These are phyloP conservation scores for Drosophila pandora DNA, from an alignment of 1,140 invertebrate species.

Conservation along the genomic window DNA sequence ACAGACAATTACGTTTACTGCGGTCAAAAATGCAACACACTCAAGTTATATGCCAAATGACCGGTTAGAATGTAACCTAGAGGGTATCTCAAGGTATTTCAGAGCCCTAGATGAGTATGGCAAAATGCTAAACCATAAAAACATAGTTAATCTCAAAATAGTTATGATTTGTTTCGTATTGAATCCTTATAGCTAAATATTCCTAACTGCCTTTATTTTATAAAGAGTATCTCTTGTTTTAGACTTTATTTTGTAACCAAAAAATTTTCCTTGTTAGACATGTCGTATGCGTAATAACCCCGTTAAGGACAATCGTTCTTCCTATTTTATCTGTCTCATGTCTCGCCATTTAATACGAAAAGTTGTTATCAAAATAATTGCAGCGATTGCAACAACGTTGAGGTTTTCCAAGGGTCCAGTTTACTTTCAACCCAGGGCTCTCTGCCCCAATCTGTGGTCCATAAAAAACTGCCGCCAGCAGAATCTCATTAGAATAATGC, in stretches of 20 bases:
- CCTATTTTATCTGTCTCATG: conserved; percentile 48
- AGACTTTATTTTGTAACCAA: neutral
- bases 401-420: conserved; percentile 28
- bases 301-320: conserved; percentile 32
- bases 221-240: neutral
- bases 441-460: conserved; percentile 1
- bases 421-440: neutral
- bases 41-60: conserved; percentile 45
- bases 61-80: conserved; percentile 7
- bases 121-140: neutral
- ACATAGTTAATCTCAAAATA: no score
- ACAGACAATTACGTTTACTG: conserved; percentile 79
- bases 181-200: no score
- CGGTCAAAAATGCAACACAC: conserved; percentile 72
- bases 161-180: no score
- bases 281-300: conserved; percentile 73
- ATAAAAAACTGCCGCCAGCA: conserved; percentile 68
- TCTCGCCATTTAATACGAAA: conserved; percentile 78
- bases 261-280: conserved; percentile 50
- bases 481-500: conserved; percentile 82
- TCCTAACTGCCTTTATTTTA: no score
- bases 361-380: conserved; percentile 80
- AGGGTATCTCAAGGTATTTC: neutral
- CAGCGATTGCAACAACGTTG: conserved; percentile 59
- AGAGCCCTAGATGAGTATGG: neutral